Evolutionary conservation across 2,797 vertebrate species (phyloP).

Genomic region (Sebastes cheni): DNA sequence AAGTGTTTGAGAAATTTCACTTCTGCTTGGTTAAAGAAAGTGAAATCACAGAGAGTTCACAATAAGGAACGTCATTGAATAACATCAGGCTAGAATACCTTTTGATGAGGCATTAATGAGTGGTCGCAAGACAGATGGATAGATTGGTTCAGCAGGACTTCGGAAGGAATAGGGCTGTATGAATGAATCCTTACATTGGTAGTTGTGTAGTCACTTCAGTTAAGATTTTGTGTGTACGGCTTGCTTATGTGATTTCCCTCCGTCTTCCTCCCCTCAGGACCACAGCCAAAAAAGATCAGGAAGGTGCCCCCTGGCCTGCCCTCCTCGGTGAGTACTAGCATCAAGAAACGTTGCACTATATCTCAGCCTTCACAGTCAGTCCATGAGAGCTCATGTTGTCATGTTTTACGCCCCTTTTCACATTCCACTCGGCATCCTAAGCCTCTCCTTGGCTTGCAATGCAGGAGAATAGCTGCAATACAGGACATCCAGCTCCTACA

Average conservation of each 20-base stretch:
- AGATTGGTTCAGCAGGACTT: conserved; percentile 19
- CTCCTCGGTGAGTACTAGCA: conserved; percentile 88
- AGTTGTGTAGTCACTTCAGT: conserved; percentile 20
- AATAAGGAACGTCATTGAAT: not conserved
- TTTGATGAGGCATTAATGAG: conserved; percentile 45
- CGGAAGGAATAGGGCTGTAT: not conserved
- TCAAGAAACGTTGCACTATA: conserved; percentile 30
- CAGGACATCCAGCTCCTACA: conserved; percentile 64
- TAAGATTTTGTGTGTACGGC: conserved; percentile 3
- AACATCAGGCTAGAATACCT: conserved; percentile 32
- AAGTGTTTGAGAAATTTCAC: conserved; percentile 36
- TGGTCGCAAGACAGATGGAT: conserved; percentile 39
- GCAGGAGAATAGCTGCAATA: conserved; percentile 42
- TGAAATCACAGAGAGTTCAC: conserved; percentile 10
- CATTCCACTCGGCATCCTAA: conserved; percentile 49
- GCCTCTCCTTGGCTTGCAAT: conserved; percentile 35
- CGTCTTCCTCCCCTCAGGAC: conserved; percentile 76
- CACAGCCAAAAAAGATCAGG: conserved; percentile 95
- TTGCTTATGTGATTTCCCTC: conserved; percentile 28
- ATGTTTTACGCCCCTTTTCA: conserved; percentile 42
- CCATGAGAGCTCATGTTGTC: conserved; percentile 35
- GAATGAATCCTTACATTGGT: conserved; percentile 4
- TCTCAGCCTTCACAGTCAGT: conserved; percentile 14
- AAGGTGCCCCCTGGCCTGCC: conserved; percentile 97
- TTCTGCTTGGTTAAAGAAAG: conserved; percentile 48